Percentiles rank a stretch among this genome's conserved stretches.
phyloP scores from a whole-genome alignment of 2,888 invertebrate genomes.

The Hydroisotoma schaefferi region DNA sequence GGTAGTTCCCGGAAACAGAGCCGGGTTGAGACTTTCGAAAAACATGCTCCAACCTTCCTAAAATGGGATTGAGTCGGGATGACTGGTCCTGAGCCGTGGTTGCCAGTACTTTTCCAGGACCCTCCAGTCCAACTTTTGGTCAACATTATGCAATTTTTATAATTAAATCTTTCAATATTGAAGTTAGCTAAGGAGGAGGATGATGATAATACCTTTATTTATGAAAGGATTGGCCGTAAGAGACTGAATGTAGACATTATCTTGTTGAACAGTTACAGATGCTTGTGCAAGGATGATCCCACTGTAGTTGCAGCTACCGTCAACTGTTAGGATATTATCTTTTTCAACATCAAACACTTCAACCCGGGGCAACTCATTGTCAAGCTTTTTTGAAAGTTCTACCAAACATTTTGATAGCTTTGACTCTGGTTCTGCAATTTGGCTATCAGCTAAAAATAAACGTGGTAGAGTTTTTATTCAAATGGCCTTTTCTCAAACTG shows the following conservation, averaged over 20 bases:
- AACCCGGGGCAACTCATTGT: background rate
- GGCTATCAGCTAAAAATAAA: constrained; percentile 12
- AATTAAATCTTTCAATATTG: too few species aligned
- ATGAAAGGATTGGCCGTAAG: too few species aligned
- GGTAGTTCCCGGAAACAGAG: too few species aligned
- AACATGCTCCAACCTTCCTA: too few species aligned
- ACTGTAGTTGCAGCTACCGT: background rate
- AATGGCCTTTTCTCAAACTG: too few species aligned
- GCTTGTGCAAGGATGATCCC: background rate
- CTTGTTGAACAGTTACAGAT: background rate
- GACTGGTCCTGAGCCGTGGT: too few species aligned
- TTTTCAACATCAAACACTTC: background rate
- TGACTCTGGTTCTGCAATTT: constrained; percentile 24
- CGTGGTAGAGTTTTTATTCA: too few species aligned
- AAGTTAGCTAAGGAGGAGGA: background rate
- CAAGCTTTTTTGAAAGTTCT: constrained; percentile 5
- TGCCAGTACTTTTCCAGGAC: too few species aligned
- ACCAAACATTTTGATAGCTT: constrained; percentile 27
- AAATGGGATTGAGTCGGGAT: too few species aligned
- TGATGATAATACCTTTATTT: background rate
- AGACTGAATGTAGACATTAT: background rate
- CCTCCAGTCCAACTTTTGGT: too few species aligned
- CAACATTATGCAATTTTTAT: too few species aligned
- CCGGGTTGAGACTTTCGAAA: too few species aligned
- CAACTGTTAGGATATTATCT: background rate